Evolutionary conservation across 1,140 invertebrate species (phyloP).

Genomic region (Planococcus citri): DNA sequence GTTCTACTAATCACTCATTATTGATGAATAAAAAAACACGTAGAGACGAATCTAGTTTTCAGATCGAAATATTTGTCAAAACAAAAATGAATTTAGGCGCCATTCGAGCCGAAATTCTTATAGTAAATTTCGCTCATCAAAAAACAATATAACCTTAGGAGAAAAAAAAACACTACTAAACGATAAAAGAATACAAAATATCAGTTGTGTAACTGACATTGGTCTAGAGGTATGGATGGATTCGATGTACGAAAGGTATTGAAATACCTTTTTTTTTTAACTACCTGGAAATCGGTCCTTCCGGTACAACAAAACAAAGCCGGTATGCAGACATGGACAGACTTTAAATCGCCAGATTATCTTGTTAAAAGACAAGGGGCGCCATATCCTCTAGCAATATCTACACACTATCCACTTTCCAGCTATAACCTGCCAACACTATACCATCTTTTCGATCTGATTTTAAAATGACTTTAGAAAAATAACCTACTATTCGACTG

Average conservation of each 20-base stretch:
- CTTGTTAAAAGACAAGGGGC: slow-evolving; percentile 6
- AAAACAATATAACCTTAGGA: not conserved
- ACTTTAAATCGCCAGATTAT: slow-evolving; percentile 7
- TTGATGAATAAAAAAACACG: not conserved
- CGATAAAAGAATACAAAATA: slow-evolving; percentile 8
- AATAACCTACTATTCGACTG: not conserved
- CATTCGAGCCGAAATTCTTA: not conserved
- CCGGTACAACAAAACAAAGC: slow-evolving; percentile 6
- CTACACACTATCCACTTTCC: slow-evolving; percentile 1
- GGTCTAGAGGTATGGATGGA: slow-evolving; percentile 5
- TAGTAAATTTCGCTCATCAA: not conserved
- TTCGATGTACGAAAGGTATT: not conserved
- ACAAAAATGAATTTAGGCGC: slow-evolving; percentile 3
- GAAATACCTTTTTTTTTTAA: slow-evolving; percentile 8
- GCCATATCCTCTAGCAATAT: not conserved
- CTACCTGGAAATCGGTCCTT: slow-evolving; percentile 5
- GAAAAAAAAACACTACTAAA: not conserved
- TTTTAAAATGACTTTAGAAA: not conserved
- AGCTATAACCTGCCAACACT: not conserved
- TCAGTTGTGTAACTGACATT: not conserved
- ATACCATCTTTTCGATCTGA: not conserved
- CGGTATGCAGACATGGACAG: slow-evolving; percentile 1
- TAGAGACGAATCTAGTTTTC: not conserved
- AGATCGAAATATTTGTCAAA: not conserved
- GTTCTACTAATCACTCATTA: not conserved